Evolutionary conservation across 2,797 vertebrate species (phyloP), one percentile per base, ranked within the genome.

Genomic region (Petrocephalus schoutedeni): DNA sequence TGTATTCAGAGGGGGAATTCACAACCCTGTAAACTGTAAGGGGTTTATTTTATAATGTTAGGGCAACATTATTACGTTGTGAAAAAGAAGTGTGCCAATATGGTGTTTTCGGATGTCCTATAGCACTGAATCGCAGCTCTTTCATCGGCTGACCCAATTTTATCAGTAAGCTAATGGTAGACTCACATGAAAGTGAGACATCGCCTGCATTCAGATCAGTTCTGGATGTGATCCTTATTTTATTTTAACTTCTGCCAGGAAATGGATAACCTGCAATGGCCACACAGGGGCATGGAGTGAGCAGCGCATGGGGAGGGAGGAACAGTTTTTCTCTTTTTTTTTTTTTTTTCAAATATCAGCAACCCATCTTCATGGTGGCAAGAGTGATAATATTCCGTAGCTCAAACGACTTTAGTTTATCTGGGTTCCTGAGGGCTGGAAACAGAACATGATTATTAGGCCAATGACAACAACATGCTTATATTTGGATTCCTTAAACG

Each of bases 311-410:
- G 49, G 49, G 21, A 28, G 49, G 21, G 51, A 23, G 19, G 16
- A 80, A 49, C 9, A 83, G 12, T 10, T 28, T 54, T 51, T 14
- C 6, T n/a, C 21, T 8, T 23, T 53, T 49, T 28, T 28, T 28
- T 28, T 28, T 53, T 49, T 83, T 84, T 21, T 54, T 53, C 54
- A 71, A 58, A 82, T 12, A 80, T 87, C 87, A 41, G 87, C 67
- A 41, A 19, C 10, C 71, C 36, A 45, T 82, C 54, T 87, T 71
- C 6, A 87, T 45, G 36, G 49, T 71, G 28, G 12, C 61, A 51
- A 87, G 49, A 56, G 49, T 6, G 0, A 7, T 36, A 77, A n/a
- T 80, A 19, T 49, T 80, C 74, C 45, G 41, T 10, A 45, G 71
- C 36, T 53, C 9, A 53, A 45, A 67, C 21, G 32, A 53, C 51